Evolutionary conservation across 2,797 vertebrate species (phyloP).

Genomic region (Microctenopoma stevenorrisi): DNA sequence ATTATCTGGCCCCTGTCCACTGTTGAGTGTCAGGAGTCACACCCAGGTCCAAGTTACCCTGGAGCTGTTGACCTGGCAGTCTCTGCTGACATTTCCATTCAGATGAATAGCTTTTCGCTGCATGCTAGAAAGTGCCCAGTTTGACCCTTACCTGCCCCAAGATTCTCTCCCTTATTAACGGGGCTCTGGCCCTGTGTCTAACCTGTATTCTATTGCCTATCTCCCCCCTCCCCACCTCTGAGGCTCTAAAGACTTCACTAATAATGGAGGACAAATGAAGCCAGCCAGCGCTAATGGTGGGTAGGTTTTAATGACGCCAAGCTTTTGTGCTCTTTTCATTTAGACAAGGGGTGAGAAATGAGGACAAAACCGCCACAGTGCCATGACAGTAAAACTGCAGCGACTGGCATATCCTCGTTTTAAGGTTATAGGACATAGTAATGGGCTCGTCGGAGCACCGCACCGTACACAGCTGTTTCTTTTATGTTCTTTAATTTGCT

Average conservation of each 20-base stretch:
- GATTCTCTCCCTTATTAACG: slow-evolving; percentile 74
- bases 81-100: slow-evolving; percentile 82
- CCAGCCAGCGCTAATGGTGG: slow-evolving; percentile 66
- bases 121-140: slow-evolving; percentile 85
- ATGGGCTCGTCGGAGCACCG: slow-evolving; percentile 66
- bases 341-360: slow-evolving; percentile 60
- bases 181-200: slow-evolving; percentile 69
- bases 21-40: slow-evolving; percentile 83
- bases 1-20: slow-evolving; percentile 83
- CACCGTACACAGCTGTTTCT: slow-evolving; percentile 79
- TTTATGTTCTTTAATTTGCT: slow-evolving; percentile 85
- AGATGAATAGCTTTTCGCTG: slow-evolving; percentile 82
- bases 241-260: slow-evolving; percentile 61
- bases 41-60: slow-evolving; percentile 82
- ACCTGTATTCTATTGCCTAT: slow-evolving; percentile 69
- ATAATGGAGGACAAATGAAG: slow-evolving; percentile 79
- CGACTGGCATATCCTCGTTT: slow-evolving; percentile 62
- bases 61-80: slow-evolving; percentile 81
- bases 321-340: slow-evolving; percentile 69
- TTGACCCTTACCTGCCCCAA: slow-evolving; percentile 84
- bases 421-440: slow-evolving; percentile 77
- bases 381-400: slow-evolving; percentile 55
- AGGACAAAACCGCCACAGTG: slow-evolving; percentile 39
- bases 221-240: slow-evolving; percentile 36
- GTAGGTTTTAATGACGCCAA: slow-evolving; percentile 71